Evolutionary conservation across 2,113 vertebrate species (phyloP).

Genomic region (Petrocephalus zakoni): DNA sequence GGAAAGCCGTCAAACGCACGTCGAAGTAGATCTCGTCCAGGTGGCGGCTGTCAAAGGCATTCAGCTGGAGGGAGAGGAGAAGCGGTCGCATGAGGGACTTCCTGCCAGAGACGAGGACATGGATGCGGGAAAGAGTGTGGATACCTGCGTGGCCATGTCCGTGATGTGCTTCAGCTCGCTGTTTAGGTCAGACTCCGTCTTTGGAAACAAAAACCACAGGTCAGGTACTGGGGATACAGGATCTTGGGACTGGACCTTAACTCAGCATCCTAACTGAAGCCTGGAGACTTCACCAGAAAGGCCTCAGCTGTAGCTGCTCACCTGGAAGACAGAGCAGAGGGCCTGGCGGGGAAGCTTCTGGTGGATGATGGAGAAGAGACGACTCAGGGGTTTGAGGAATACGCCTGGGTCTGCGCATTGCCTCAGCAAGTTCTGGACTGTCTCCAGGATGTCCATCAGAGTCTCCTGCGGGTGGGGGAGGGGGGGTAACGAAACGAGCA

Average conservation of each 20-base stretch:
- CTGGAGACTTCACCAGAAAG: neutral
- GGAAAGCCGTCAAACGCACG: conserved; percentile 78
- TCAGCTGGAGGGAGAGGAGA: conserved; percentile 64
- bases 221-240: neutral
- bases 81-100: neutral
- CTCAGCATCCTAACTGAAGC: too few relatives aligned
- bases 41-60: conserved; percentile 84
- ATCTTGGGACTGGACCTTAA: too few relatives aligned
- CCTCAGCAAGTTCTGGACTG: conserved; percentile 81
- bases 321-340: conserved; percentile 81
- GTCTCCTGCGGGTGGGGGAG: conserved; percentile 82
- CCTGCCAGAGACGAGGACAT: neutral
- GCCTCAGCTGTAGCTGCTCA: conserved; percentile 71
- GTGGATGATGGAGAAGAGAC: conserved; percentile 81
- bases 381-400: conserved; percentile 82
- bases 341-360: conserved; percentile 79
- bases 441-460: conserved; percentile 84
- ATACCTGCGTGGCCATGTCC: conserved; percentile 75
- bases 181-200: conserved; percentile 84
- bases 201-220: conserved; percentile 8
- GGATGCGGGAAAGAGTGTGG: neutral
- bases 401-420: conserved; percentile 65
- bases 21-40: conserved; percentile 91
- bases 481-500: neutral
- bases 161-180: conserved; percentile 73